Conservation (phyloP, 2,797 vertebrate genomes). For the Petrocephalus schoutedeni region DNA sequence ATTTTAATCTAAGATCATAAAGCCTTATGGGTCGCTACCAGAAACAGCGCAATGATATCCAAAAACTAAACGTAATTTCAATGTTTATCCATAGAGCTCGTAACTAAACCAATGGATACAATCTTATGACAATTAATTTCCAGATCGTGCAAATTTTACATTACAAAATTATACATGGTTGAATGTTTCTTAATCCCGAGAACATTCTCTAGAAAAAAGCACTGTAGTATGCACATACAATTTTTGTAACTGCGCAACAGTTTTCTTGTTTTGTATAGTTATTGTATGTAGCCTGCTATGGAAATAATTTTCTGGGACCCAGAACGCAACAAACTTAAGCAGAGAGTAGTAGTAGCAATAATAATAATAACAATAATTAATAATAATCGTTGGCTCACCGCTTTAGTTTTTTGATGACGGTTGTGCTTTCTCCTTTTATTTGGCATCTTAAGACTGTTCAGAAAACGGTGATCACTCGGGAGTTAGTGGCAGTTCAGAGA, state of each 20-base stretch:
- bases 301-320: neutral
- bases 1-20: neutral
- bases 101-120: neutral
- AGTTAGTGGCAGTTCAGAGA: neutral
- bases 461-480: neutral
- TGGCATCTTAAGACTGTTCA: neutral
- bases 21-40: neutral
- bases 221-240: neutral
- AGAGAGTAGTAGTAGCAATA: neutral
- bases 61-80: neutral
- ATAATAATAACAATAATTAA: neutral
- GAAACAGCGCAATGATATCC: neutral
- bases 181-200: neutral
- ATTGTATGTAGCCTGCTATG: neutral
- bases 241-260: neutral
- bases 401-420: neutral
- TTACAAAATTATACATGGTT: neutral
- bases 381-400: neutral
- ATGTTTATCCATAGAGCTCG: neutral
- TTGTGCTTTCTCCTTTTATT: constrained; percentile 14
- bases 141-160: neutral
- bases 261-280: neutral
- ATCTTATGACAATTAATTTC: neutral
- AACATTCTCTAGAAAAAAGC: neutral
- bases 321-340: neutral